These are phyloP conservation scores for Aphis craccivora DNA, from an alignment of 1,140 invertebrate species.

Conservation along the genomic window DNA sequence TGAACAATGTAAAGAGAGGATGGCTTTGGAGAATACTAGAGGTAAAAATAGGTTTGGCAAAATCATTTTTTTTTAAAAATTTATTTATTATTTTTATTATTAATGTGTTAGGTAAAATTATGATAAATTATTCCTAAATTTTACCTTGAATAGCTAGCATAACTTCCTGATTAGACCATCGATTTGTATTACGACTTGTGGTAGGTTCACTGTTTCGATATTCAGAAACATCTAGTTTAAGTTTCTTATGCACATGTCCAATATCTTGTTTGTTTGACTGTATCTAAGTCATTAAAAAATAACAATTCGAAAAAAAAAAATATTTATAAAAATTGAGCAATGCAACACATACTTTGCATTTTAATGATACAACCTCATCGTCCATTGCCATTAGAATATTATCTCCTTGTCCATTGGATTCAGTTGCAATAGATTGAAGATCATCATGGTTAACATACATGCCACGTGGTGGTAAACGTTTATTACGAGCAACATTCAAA, in stretches of 20 bases:
- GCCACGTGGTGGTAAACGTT: constrained; percentile 90
- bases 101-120: background rate
- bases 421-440: constrained; percentile 83
- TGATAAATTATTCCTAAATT: background rate
- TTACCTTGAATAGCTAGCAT: constrained; percentile 86
- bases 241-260: constrained; percentile 81
- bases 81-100: too few species aligned
- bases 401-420: constrained; percentile 73
- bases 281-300: constrained; percentile 72
- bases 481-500: constrained; percentile 74
- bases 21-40: too few species aligned
- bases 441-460: constrained; percentile 98
- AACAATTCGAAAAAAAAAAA: constrained; percentile 59
- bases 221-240: constrained; percentile 77
- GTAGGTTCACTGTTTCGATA: constrained; percentile 74
- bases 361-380: constrained; percentile 89
- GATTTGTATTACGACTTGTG: constrained; percentile 77
- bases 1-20: too few species aligned
- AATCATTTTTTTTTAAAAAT: too few species aligned
- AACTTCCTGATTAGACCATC: constrained; percentile 93
- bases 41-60: too few species aligned
- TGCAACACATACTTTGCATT: constrained; percentile 82
- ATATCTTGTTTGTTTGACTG: constrained; percentile 94
- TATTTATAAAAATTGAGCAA: background rate
- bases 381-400: constrained; percentile 89